Evolutionary conservation across 2,888 invertebrate species (phyloP).

Genomic region (Hartigia nigra): DNA sequence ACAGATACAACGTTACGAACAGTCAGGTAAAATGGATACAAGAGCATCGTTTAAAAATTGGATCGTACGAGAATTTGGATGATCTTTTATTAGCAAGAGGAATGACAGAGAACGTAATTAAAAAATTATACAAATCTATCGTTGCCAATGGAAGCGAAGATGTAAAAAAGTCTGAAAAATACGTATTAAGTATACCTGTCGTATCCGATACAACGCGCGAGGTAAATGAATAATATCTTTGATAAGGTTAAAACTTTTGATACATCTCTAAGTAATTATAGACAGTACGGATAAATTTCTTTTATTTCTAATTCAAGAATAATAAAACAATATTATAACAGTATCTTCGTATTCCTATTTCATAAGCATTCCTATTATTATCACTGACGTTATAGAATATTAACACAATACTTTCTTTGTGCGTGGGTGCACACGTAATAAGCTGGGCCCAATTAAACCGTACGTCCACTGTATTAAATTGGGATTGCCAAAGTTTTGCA

Average conservation of each 20-base stretch:
- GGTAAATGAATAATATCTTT: background rate
- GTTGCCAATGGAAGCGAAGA: background rate
- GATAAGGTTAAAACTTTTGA: background rate
- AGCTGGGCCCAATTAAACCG: background rate
- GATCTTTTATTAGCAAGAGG: background rate
- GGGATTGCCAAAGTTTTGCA: background rate
- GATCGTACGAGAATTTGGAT: background rate
- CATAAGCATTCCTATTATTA: background rate
- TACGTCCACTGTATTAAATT: background rate
- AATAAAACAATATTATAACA: too few species aligned
- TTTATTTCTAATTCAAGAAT: too few species aligned
- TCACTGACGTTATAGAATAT: background rate
- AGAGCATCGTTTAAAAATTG: background rate
- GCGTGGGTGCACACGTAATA: background rate
- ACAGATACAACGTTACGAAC: background rate
- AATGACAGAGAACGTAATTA: background rate
- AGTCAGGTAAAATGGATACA: background rate
- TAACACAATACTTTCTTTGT: background rate
- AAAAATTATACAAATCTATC: background rate
- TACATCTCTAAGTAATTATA: background rate
- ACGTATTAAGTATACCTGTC: background rate
- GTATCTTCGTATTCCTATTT: too few species aligned
- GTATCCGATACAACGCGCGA: background rate
- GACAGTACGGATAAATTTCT: too few species aligned
- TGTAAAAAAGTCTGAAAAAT: background rate